Evolutionary conservation across 2,888 invertebrate species (phyloP).

Genomic region (Plagodis dolabraria): DNA sequence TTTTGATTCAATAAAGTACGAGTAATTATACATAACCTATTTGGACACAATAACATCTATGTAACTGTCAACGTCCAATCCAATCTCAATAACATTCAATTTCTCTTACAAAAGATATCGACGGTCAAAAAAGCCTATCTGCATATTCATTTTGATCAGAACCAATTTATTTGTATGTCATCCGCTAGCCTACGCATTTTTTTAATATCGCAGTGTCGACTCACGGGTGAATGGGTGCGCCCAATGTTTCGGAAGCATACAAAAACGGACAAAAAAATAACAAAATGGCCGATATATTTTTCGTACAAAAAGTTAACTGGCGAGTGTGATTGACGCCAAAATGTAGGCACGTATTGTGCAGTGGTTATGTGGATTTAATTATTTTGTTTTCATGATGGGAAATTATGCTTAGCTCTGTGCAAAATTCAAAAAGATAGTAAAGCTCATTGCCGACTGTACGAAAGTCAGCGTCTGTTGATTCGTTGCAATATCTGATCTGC

Average conservation of each 20-base stretch:
- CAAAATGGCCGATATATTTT: conserved; percentile 53
- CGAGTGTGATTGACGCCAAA: conserved; percentile 55
- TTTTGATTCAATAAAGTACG: not conserved
- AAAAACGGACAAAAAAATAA: conserved; percentile 48
- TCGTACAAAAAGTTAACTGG: conserved; percentile 51
- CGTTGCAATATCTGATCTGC: no score
- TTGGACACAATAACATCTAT: not conserved
- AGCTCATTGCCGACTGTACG: no score
- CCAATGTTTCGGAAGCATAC: conserved; percentile 57
- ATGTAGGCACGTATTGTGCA: conserved; percentile 38
- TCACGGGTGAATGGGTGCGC: conserved; percentile 54
- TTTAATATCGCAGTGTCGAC: conserved; percentile 66
- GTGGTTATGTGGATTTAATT: conserved; percentile 2
- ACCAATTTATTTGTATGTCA: conserved; percentile 35
- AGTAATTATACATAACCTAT: not conserved
- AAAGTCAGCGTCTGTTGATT: no score
- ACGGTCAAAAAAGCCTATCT: conserved; percentile 7
- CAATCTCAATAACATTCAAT: not conserved
- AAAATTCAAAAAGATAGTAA: no score
- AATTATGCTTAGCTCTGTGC: no score
- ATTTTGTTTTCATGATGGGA: no score
- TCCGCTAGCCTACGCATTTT: conserved; percentile 54
- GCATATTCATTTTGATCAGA: conserved; percentile 24
- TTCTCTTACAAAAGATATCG: not conserved
- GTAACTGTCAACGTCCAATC: not conserved